A percentile compares a stretch with the other conserved stretches of the same genome.
phyloP scores from a whole-genome alignment of 2,888 invertebrate species.

The Hyalella azteca region DNA sequence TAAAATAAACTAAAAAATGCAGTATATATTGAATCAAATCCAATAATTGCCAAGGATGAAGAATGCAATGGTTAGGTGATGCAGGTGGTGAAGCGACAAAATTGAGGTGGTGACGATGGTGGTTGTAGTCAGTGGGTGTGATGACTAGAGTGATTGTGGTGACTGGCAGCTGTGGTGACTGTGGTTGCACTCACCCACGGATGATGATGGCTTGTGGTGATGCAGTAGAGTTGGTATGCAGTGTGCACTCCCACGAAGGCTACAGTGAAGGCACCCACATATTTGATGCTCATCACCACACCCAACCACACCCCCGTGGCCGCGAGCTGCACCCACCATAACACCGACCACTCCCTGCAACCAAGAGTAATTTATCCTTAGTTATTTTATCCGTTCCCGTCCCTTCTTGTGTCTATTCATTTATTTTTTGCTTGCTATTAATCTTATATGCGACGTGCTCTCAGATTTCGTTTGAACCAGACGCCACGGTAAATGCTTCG shows the following conservation, averaged over 20 bases:
- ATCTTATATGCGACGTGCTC: no score
- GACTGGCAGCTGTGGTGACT: no score
- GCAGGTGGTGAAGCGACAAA: background rate
- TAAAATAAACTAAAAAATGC: no score
- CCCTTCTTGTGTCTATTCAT: no score
- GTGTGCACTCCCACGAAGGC: conserved; percentile 53
- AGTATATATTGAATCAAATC: no score
- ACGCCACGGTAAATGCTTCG: no score
- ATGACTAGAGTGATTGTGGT: background rate
- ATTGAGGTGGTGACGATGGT: background rate
- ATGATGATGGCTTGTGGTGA: background rate
- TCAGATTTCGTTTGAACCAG: no score
- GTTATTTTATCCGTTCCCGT: no score
- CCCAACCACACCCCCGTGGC: conserved; percentile 50
- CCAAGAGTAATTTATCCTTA: no score
- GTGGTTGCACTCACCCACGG: conserved; percentile 1
- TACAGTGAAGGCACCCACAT: conserved; percentile 57
- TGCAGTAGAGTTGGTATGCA: conserved; percentile 49
- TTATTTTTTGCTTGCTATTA: no score
- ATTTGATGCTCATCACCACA: conserved; percentile 54
- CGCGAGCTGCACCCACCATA: conserved; percentile 56
- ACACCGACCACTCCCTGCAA: conserved; percentile 43
- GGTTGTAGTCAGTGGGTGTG: background rate
- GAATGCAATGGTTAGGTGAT: no score
- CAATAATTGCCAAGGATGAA: no score